Conservation (phyloP, 1,140 invertebrate species). For the Cardiocondyla obscurior region DNA sequence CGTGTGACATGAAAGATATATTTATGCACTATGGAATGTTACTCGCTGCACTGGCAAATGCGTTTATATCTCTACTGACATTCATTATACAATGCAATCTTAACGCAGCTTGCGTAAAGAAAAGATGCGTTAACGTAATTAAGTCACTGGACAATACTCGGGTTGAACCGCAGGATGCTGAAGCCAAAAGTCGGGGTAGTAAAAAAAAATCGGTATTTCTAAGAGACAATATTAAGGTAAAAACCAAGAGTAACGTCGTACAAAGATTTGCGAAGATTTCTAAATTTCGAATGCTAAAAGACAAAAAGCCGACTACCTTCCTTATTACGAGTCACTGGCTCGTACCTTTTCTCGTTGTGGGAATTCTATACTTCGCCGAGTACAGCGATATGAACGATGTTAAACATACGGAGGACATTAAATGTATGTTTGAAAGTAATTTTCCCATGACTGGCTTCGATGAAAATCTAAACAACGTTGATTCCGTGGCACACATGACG, state of each 20-base stretch:
- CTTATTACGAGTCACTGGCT: conserved; percentile 67
- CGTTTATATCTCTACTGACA: conserved; percentile 67
- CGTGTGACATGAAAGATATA: conserved; percentile 49
- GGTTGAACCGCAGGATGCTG: neutral
- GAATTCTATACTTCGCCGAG: conserved; percentile 54
- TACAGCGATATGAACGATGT: conserved; percentile 25
- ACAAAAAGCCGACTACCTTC: conserved; percentile 15
- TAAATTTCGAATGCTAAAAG: neutral
- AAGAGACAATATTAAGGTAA: neutral
- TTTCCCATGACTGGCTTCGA: conserved; percentile 57
- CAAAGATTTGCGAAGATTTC: neutral
- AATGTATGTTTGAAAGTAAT: conserved; percentile 59
- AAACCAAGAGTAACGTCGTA: neutral
- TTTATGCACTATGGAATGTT: conserved; percentile 68
- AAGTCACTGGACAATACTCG: neutral
- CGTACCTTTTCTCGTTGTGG: conserved; percentile 59
- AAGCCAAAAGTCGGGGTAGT: neutral
- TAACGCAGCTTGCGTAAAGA: conserved; percentile 14
- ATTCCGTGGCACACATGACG: neutral
- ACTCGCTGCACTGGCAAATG: conserved; percentile 64
- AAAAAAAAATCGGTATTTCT: neutral
- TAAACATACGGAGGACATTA: conserved; percentile 2
- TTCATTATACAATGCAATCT: conserved; percentile 66
- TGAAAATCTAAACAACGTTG: neutral
- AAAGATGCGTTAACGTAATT: conserved; percentile 11